Percentiles rank a stretch among this genome's conserved stretches.
These are phyloP conservation scores for Clamator glandarius DNA, from an alignment of 2,797 vertebrate species.

Conservation along the genomic window DNA sequence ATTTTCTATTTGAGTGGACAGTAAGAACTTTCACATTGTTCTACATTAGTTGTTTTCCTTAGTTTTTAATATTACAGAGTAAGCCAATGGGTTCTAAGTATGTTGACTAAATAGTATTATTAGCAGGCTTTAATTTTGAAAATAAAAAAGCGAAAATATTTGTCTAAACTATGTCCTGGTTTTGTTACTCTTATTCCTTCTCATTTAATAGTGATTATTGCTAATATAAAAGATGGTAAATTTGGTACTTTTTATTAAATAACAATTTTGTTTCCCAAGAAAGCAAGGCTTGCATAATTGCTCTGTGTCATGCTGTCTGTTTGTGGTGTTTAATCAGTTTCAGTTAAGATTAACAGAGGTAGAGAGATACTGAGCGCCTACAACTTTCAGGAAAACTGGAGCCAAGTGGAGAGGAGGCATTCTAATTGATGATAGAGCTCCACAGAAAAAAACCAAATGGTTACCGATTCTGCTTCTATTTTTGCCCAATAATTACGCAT, in stretches of 20 bases:
- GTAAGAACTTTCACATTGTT: neutral
- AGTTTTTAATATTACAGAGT: neutral
- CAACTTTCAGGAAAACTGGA: neutral
- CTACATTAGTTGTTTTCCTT: neutral
- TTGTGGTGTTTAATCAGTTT: neutral
- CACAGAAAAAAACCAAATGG: neutral
- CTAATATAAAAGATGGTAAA: neutral
- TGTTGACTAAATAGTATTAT: neutral
- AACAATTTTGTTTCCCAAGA: neutral
- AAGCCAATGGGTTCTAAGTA: neutral
- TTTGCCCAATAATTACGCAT: neutral
- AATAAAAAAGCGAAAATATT: neutral
- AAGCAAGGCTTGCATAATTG: neutral
- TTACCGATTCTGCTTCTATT: neutral
- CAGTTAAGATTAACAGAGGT: neutral
- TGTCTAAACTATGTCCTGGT: neutral
- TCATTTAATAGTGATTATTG: neutral
- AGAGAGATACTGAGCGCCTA: neutral
- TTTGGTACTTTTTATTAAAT: neutral
- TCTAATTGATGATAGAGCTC: neutral
- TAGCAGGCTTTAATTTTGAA: neutral
- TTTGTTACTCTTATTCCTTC: neutral
- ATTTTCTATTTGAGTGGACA: neutral
- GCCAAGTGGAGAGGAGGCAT: neutral
- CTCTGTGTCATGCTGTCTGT: neutral